Conservation (phyloP, 2,113 vertebrate species). For the Pungitius pungitius region DNA sequence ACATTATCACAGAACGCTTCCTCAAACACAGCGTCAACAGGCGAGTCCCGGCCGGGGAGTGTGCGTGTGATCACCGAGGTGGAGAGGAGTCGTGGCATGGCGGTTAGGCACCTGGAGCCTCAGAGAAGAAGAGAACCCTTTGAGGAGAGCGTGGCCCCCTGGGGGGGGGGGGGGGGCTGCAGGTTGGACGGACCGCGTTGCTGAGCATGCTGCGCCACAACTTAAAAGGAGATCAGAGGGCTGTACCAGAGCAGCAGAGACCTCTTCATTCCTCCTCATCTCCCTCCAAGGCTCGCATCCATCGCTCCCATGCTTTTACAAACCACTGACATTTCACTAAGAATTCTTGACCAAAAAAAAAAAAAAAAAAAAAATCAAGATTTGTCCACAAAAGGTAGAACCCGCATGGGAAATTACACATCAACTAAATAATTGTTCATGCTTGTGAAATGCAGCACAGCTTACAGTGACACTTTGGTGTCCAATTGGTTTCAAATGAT, state of each 20-base stretch:
- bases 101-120: conserved; percentile 52
- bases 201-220: conserved; percentile 70
- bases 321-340: conserved; percentile 43
- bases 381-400: neutral
- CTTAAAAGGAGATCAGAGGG: conserved; percentile 75
- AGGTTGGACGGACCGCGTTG: conserved; percentile 64
- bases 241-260: conserved; percentile 60
- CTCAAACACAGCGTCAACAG: conserved; percentile 78
- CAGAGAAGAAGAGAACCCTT: conserved; percentile 65
- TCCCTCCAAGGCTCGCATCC: conserved; percentile 34
- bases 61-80: conserved; percentile 66
- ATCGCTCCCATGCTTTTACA: conserved; percentile 38
- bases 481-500: neutral
- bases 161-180: conserved; percentile 66
- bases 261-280: conserved; percentile 59
- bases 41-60: conserved; percentile 42
- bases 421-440: conserved; percentile 37
- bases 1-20: conserved; percentile 77
- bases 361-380: conserved; percentile 28
- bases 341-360: conserved; percentile 40
- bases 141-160: conserved; percentile 65
- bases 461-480: conserved; percentile 2
- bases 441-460: conserved; percentile 3
- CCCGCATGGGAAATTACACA: conserved; percentile 28
- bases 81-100: conserved; percentile 63